A percentile compares a stretch with the other conserved stretches of the same genome.
Conservation (phyloP, 2,797 vertebrate species). For the Limnodromus scolopaceus region DNA sequence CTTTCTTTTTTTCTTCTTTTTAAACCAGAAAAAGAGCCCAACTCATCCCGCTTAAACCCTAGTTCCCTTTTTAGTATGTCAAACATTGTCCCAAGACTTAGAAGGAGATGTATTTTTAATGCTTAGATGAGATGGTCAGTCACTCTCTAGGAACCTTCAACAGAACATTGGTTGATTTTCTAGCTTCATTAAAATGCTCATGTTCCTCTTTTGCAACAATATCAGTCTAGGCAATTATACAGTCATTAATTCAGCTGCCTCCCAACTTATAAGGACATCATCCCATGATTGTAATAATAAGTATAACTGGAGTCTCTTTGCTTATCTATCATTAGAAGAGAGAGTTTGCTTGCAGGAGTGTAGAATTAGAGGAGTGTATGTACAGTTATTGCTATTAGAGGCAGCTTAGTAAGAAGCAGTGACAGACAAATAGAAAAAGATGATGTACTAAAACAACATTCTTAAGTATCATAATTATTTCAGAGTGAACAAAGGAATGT, state of each 20-base stretch:
- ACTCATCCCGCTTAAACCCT: not conserved
- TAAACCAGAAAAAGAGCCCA: not conserved
- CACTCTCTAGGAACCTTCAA: not conserved
- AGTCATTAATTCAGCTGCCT: constrained; percentile 13
- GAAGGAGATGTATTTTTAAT: not conserved
- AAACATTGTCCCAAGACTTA: not conserved
- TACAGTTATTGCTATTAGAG: constrained; percentile 31
- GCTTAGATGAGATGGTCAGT: not conserved
- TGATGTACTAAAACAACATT: constrained; percentile 32
- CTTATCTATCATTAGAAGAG: constrained; percentile 50
- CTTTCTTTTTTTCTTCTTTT: not conserved
- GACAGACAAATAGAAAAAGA: constrained; percentile 54
- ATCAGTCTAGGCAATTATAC: not conserved
- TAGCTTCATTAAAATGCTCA: not conserved
- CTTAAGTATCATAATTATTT: constrained; percentile 44
- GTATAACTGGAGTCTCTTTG: constrained; percentile 44
- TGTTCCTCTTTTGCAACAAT: not conserved
- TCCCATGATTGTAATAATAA: constrained; percentile 7
- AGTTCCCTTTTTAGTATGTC: not conserved
- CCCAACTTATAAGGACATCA: not conserved
- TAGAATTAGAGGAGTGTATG: constrained; percentile 12
- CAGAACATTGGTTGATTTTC: not conserved
- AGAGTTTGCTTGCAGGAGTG: constrained; percentile 9
- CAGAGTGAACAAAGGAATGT: not conserved
- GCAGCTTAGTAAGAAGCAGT: constrained; percentile 19